Evolutionary conservation across 2,113 vertebrate species (phyloP).

Genomic region (Mormoops blainvillei): DNA sequence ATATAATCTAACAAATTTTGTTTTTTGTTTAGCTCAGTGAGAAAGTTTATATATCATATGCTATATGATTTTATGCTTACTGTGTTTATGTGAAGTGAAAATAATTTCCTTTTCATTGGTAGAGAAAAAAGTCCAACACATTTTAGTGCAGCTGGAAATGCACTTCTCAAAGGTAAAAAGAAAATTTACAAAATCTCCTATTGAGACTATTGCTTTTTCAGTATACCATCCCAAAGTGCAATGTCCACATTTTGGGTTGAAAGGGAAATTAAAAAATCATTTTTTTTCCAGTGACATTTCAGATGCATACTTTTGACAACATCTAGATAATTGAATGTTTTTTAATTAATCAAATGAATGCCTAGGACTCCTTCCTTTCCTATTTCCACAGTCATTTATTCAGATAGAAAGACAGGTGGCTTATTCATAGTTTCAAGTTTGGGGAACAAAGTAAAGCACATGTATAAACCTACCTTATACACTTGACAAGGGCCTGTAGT

Average conservation of each 20-base stretch:
- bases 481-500: neutral
- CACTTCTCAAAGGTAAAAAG: neutral
- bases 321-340: neutral
- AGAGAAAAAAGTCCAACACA: neutral
- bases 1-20: neutral
- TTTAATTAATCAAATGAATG: neutral
- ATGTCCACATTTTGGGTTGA: neutral
- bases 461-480: neutral
- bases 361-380: neutral
- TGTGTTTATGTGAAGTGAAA: neutral
- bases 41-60: neutral
- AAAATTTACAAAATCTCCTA: neutral
- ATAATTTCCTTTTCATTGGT: neutral
- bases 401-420: neutral
- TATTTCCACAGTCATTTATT: neutral
- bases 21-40: neutral
- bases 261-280: neutral
- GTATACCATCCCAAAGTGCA: neutral
- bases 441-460: neutral
- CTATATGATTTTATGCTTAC: neutral
- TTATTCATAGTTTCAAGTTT: neutral
- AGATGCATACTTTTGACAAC: neutral
- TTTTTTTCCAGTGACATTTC: neutral
- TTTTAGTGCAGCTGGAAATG: neutral
- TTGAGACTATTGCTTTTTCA: slow-evolving; percentile 2